Conservation (phyloP, 2,888 invertebrate species). For the Aplocera efformata region DNA sequence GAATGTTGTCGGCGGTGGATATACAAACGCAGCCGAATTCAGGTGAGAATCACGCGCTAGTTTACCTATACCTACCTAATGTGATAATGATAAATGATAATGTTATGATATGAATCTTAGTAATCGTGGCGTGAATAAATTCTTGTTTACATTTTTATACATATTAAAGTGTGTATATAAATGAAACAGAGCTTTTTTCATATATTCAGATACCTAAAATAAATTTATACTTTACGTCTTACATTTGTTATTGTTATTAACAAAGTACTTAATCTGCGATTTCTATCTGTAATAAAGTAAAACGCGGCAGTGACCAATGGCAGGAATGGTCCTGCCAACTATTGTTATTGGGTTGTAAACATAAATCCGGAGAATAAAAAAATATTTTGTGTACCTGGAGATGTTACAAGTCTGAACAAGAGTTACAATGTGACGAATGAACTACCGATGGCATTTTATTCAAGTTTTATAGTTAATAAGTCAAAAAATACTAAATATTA, state of each 20-base stretch:
- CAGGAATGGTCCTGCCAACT: slow-evolving; percentile 10
- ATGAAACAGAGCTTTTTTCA: too few species aligned
- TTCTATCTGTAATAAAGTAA: slow-evolving; percentile 1
- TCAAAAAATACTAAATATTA: too few species aligned
- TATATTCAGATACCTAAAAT: too few species aligned
- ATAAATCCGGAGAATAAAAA: slow-evolving; percentile 12
- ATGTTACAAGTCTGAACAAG: slow-evolving; percentile 23
- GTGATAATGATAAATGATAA: slow-evolving; percentile 55
- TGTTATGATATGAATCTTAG: slow-evolving; percentile 36
- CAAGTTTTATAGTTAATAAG: too few species aligned
- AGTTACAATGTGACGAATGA: slow-evolving; percentile 8
- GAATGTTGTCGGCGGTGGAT: slow-evolving; percentile 70
- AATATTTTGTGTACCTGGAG: slow-evolving; percentile 14
- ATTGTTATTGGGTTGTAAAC: slow-evolving; percentile 17
- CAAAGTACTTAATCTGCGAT: too few species aligned
- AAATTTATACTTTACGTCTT: too few species aligned
- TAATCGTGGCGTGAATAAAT: neutral
- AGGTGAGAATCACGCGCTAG: slow-evolving; percentile 68
- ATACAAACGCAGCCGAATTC: slow-evolving; percentile 73
- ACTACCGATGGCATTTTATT: slow-evolving; percentile 7
- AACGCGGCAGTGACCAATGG: slow-evolving; percentile 10
- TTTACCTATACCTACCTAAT: slow-evolving; percentile 35
- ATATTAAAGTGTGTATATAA: too few species aligned
- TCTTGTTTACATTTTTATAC: slow-evolving; percentile 1
- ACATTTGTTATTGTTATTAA: too few species aligned